A percentile compares a stretch with the other conserved stretches of the same genome.
Conservation (phyloP, 2,113 vertebrate genomes). For the Ammodytes dubius region DNA sequence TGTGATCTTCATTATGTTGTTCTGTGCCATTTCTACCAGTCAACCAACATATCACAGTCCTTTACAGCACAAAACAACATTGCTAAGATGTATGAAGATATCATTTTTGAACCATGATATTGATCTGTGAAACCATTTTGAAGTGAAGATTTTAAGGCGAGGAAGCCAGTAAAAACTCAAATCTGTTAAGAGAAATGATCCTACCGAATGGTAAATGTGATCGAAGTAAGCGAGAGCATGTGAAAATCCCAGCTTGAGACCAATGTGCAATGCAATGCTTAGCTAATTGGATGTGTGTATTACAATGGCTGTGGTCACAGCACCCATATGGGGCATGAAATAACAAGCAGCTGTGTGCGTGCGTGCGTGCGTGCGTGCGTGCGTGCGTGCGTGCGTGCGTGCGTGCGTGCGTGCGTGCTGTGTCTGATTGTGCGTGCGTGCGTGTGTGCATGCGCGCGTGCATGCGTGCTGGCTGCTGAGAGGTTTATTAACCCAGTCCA, state of each 20-base stretch:
- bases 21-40: background rate
- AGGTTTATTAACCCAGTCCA: constrained; percentile 86
- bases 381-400: constrained; percentile 38
- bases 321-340: constrained; percentile 85
- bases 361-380: constrained; percentile 43
- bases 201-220: background rate
- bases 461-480: constrained; percentile 67
- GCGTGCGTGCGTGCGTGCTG: constrained; percentile 64
- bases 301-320: constrained; percentile 82
- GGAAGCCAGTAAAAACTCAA: background rate
- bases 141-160: background rate
- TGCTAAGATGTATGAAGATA: background rate
- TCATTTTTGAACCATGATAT: background rate
- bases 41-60: background rate
- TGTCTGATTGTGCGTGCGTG: constrained; percentile 9
- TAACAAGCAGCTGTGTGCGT: constrained; percentile 85
- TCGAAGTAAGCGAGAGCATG: background rate
- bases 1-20: background rate
- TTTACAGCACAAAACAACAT: background rate
- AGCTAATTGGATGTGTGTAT: constrained; percentile 86
- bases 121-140: background rate
- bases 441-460: constrained; percentile 64
- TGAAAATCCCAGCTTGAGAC: constrained; percentile 73
- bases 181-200: background rate
- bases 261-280: constrained; percentile 72